These are phyloP conservation scores for Rissa tridactyla DNA, from an alignment of 2,113 vertebrate species.

Conservation along the genomic window DNA sequence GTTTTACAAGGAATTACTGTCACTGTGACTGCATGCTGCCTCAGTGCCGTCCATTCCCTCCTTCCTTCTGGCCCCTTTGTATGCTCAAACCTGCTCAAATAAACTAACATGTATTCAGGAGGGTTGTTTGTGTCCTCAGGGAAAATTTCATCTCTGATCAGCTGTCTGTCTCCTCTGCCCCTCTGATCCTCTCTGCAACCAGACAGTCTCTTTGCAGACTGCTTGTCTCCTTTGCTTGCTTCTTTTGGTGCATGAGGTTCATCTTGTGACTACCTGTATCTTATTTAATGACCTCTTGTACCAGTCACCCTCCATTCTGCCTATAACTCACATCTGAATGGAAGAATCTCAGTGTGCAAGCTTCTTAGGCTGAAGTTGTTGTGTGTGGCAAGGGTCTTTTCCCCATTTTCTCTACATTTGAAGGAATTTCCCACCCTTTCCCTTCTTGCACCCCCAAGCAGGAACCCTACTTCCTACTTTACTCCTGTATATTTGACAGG, in stretches of 20 bases:
- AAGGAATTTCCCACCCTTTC: not conserved
- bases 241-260: not conserved
- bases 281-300: not conserved
- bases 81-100: not conserved
- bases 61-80: not conserved
- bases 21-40: not conserved
- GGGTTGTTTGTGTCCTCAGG: not conserved
- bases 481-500: not conserved
- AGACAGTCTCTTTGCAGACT: not conserved
- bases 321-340: not conserved
- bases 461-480: not conserved
- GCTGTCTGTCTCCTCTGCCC: not conserved
- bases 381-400: not conserved
- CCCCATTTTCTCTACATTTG: not conserved
- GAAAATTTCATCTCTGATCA: conserved; percentile 19
- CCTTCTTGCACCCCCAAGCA: not conserved
- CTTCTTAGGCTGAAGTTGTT: not conserved
- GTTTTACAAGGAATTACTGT: not conserved
- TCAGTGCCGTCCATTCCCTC: not conserved
- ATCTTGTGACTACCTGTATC: not conserved
- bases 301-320: not conserved
- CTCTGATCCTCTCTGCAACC: not conserved
- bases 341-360: not conserved
- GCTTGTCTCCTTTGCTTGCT: not conserved
- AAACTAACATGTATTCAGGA: not conserved